phyloP scores from a whole-genome alignment of 2,888 invertebrate species.

The Lobophora halterata region DNA sequence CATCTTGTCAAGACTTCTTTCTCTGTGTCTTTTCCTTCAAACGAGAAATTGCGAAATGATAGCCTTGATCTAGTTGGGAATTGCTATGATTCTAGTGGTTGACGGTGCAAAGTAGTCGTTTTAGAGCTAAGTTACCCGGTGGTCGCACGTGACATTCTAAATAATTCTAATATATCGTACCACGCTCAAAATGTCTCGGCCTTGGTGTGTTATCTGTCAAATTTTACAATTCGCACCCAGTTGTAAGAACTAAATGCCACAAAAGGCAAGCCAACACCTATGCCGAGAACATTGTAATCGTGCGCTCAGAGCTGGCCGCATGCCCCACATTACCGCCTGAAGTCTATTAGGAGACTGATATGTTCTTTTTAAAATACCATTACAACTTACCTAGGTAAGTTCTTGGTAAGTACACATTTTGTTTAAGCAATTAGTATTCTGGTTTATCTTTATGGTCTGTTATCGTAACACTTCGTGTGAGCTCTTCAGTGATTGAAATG shows the following conservation, averaged over 20 bases:
- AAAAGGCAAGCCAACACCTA: neutral
- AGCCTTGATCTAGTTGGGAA: neutral
- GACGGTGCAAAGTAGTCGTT: slow-evolving; percentile 29
- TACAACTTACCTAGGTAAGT: neutral
- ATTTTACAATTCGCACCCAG: neutral
- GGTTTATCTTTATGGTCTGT: slow-evolving; percentile 11
- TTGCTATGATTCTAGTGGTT: slow-evolving; percentile 3
- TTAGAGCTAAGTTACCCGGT: slow-evolving; percentile 17
- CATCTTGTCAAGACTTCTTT: neutral
- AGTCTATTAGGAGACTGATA: neutral
- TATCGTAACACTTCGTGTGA: slow-evolving; percentile 21
- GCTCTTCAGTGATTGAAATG: slow-evolving; percentile 22
- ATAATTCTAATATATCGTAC: neutral
- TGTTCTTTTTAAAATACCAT: slow-evolving; percentile 6
- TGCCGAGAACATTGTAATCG: slow-evolving; percentile 8
- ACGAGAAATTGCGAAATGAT: neutral
- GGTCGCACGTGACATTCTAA: neutral
- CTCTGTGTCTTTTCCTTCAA: neutral
- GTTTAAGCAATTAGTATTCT: neutral
- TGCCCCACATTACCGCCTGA: slow-evolving; percentile 7
- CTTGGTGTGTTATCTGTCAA: slow-evolving; percentile 1
- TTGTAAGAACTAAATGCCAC: neutral
- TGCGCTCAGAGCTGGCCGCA: slow-evolving; percentile 1
- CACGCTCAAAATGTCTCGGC: slow-evolving; percentile 7
- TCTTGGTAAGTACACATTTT: neutral